These are phyloP conservation scores for Tetramorium alpestre DNA, from an alignment of 1,140 invertebrate species.

Conservation along the genomic window DNA sequence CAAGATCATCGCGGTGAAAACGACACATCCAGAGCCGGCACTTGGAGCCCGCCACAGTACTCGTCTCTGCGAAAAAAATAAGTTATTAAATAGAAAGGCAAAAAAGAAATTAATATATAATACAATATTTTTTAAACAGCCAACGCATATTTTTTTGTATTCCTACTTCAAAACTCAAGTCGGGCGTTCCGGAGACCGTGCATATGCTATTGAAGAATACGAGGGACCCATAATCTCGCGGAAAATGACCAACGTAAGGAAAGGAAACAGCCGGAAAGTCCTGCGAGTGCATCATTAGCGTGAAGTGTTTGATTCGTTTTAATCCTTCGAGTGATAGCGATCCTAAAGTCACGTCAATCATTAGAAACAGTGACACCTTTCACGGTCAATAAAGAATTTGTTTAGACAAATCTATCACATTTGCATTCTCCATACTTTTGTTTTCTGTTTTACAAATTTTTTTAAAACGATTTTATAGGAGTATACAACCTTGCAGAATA, in stretches of 20 bases:
- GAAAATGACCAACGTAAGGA: too few species aligned
- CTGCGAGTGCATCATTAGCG: too few species aligned
- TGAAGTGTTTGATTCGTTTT: conserved; percentile 83
- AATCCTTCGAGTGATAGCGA: conserved; percentile 89
- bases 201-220: too few species aligned
- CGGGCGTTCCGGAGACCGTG: too few species aligned
- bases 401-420: background rate
- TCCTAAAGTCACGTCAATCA: conserved; percentile 85
- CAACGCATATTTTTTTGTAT: background rate
- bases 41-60: conserved; percentile 96
- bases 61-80: conserved; percentile 86
- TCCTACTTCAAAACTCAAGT: conserved; percentile 86
- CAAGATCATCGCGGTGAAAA: conserved; percentile 94
- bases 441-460: background rate
- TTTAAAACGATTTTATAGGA: background rate
- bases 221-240: too few species aligned
- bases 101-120: background rate
- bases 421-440: background rate
- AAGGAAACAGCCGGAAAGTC: too few species aligned
- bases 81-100: background rate
- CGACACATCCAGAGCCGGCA: conserved; percentile 93
- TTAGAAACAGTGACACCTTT: background rate
- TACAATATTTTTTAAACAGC: background rate
- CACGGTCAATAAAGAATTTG: background rate
- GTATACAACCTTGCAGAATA: conserved; percentile 85